Percentiles rank a stretch among this genome's conserved stretches.
phyloP scores from a whole-genome alignment of 1,140 invertebrate species.

The Atta colombica region DNA sequence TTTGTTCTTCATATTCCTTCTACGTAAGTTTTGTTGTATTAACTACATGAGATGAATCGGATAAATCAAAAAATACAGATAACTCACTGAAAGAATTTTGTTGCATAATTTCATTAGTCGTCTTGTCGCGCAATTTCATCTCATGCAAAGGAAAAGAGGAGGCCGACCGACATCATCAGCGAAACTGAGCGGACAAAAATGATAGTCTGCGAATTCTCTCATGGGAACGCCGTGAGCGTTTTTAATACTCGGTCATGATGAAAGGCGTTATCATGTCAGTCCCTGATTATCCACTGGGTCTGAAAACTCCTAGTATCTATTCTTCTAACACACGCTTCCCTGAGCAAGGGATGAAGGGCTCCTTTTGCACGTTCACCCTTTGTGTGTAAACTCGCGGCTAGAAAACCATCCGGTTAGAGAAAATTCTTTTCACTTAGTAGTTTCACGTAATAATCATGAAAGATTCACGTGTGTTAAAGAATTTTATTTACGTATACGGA shows the following conservation, averaged over 20 bases:
- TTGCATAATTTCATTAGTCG: slow-evolving; percentile 6
- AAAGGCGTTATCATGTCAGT: slow-evolving; percentile 37
- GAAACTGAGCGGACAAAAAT: slow-evolving; percentile 36
- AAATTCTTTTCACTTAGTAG: neutral
- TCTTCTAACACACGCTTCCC: neutral
- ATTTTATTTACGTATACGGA: too few relatives aligned
- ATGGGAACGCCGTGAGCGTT: slow-evolving; percentile 11
- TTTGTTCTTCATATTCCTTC: neutral
- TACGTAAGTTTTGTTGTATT: neutral
- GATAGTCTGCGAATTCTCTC: slow-evolving; percentile 35
- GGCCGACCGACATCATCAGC: slow-evolving; percentile 31
- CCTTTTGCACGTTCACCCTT: neutral
- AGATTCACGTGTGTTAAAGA: neutral
- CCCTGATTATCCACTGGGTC: slow-evolving; percentile 53
- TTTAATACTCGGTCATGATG: slow-evolving; percentile 40
- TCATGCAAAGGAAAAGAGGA: neutral
- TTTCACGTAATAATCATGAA: slow-evolving; percentile 4
- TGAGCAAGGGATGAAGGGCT: neutral
- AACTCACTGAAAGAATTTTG: neutral
- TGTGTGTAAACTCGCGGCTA: neutral
- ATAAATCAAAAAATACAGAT: slow-evolving; percentile 1
- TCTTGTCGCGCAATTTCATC: slow-evolving; percentile 32
- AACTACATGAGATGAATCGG: neutral
- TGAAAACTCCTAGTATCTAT: neutral
- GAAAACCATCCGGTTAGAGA: neutral